phyloP scores from a whole-genome alignment of 2,113 vertebrate genomes.

The Mirounga angustirostris region DNA sequence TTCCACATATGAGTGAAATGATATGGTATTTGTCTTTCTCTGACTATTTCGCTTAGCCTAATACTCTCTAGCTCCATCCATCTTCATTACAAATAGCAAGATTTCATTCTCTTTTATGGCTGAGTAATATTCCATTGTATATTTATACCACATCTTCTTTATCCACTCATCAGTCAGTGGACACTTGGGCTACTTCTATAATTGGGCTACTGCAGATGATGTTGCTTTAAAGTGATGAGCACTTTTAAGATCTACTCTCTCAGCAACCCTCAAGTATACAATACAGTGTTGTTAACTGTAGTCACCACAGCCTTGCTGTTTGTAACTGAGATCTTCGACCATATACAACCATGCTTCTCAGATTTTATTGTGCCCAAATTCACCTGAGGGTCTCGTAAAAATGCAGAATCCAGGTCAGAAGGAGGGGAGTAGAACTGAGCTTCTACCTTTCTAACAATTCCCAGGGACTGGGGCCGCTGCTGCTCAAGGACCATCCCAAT shows the following conservation, averaged over 20 bases:
- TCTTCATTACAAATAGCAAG: background rate
- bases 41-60: background rate
- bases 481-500: accelerated
- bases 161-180: background rate
- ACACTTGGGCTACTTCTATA: background rate
- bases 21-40: background rate
- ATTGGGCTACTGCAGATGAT: background rate
- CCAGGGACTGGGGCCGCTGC: background rate
- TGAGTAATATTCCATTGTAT: background rate
- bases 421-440: background rate
- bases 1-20: background rate
- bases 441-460: background rate
- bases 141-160: background rate
- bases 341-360: background rate
- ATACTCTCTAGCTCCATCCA: background rate
- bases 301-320: background rate
- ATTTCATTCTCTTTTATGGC: background rate
- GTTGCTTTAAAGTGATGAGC: background rate
- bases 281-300: background rate
- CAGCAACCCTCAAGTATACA: background rate
- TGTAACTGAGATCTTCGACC: background rate
- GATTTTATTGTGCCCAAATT: background rate
- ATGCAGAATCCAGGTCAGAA: background rate
- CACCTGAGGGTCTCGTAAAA: background rate
- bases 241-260: background rate